Percentiles rank a stretch among this genome's conserved stretches.
Evolutionary conservation across 2,888 invertebrate species (phyloP).

Genomic region (Drosophila neonasuta): DNA sequence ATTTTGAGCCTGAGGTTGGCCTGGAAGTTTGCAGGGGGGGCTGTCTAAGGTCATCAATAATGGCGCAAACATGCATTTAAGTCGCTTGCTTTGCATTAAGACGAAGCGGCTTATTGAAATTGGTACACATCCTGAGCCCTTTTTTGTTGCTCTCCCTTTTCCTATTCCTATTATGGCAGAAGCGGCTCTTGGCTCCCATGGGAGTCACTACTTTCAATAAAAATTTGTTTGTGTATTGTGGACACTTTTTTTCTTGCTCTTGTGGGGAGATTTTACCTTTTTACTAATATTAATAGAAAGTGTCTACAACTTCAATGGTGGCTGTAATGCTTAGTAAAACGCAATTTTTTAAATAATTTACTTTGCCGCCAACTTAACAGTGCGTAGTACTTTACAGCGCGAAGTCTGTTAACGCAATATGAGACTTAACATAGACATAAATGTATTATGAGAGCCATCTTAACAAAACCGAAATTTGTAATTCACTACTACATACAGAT

Average conservation of each 20-base stretch:
- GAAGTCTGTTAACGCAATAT: constrained; percentile 18
- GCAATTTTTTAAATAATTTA: constrained; percentile 5
- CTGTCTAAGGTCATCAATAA: constrained; percentile 74
- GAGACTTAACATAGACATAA: not conserved
- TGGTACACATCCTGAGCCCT: constrained; percentile 69
- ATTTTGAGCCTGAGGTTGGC: not conserved
- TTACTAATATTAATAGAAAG: constrained; percentile 46
- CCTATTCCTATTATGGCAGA: constrained; percentile 26
- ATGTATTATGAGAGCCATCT: too few relatives aligned
- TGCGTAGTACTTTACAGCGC: too few relatives aligned
- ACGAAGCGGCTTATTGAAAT: constrained; percentile 64
- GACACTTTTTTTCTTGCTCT: constrained; percentile 34
- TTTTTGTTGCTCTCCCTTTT: constrained; percentile 27
- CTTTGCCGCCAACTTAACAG: constrained; percentile 9
- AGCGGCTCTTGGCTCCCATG: constrained; percentile 45
- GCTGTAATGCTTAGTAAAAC: not conserved
- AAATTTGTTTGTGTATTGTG: constrained; percentile 63
- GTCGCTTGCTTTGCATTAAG: constrained; percentile 62
- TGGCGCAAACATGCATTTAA: constrained; percentile 65
- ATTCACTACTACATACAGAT: too few relatives aligned
- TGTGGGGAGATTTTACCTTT: constrained; percentile 28
- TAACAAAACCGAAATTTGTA: too few relatives aligned
- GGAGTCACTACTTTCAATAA: constrained; percentile 78
- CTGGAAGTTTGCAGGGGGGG: constrained; percentile 6
- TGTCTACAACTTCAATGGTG: not conserved